Percentiles rank a stretch among this genome's conserved stretches.
Evolutionary conservation across 2,113 vertebrate genomes (phyloP).

Genomic region (Coracopsis vasa): DNA sequence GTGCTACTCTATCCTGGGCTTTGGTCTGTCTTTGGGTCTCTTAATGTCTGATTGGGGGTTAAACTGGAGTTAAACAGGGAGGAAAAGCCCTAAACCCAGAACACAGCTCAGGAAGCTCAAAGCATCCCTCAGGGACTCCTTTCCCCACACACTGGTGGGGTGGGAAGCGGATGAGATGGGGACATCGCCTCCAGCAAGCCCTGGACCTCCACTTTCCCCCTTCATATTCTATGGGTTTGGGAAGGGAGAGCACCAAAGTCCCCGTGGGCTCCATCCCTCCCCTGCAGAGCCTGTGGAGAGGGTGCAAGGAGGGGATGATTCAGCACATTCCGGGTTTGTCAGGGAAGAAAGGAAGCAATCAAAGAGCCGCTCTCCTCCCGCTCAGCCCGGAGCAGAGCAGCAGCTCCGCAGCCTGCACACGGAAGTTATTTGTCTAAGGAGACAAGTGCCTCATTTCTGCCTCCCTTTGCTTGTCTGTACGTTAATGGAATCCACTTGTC

Average conservation of each 20-base stretch:
- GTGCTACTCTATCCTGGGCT: background rate
- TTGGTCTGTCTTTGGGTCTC: background rate
- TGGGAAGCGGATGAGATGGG: background rate
- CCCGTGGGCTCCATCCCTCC: background rate
- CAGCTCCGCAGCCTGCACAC: constrained; percentile 47
- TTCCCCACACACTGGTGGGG: rapidly evolving
- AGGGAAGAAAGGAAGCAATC: constrained; percentile 54
- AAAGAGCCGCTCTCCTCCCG: constrained; percentile 32
- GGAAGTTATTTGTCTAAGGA: constrained; percentile 61
- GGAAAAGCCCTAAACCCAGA: background rate
- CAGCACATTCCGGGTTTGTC: background rate
- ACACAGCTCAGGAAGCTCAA: background rate
- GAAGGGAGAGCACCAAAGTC: background rate
- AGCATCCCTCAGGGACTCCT: rapidly evolving
- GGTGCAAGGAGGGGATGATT: constrained; percentile 27
- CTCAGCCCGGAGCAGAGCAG: constrained; percentile 24
- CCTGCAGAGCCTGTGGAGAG: background rate
- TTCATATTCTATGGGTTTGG: background rate
- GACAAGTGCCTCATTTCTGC: constrained; percentile 47
- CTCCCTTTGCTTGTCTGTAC: constrained; percentile 6
- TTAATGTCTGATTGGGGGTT: background rate
- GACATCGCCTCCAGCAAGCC: rapidly evolving
- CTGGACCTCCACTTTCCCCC: background rate
- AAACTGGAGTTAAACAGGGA: background rate
- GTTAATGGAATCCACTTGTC: background rate